phyloP scores from a whole-genome alignment of 1,140 invertebrate genomes.

The Oscheius sp. region DNA sequence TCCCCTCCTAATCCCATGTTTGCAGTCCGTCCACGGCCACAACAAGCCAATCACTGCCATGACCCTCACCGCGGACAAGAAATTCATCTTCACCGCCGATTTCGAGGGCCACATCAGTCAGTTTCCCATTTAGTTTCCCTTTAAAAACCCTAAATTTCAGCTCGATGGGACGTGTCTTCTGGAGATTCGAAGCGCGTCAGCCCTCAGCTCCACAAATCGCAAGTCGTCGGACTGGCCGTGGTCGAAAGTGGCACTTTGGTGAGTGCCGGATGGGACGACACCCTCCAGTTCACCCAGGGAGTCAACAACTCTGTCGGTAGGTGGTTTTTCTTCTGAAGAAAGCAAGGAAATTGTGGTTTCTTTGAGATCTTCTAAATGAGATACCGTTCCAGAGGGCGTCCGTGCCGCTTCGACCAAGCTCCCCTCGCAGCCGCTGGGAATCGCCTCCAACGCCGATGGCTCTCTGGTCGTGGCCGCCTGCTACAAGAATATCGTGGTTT shows the following conservation, averaged over 20 bases:
- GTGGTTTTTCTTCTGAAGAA: not conserved
- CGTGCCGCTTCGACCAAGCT: conserved; percentile 70
- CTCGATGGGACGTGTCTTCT: conserved; percentile 76
- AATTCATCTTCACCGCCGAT: conserved; percentile 82
- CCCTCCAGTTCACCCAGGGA: conserved; percentile 48
- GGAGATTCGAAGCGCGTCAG: conserved; percentile 72
- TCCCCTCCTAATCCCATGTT: not conserved
- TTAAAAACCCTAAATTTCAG: conserved; percentile 47
- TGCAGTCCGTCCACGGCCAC: conserved; percentile 78
- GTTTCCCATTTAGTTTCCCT: conserved; percentile 21
- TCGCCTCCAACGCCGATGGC: conserved; percentile 70
- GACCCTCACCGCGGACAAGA: conserved; percentile 73
- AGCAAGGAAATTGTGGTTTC: too few species aligned
- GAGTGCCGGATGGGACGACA: conserved; percentile 57
- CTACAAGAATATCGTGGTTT: conserved; percentile 77
- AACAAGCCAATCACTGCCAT: conserved; percentile 96
- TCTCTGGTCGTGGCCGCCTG: conserved; percentile 75
- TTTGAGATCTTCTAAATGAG: not conserved
- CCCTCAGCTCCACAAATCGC: conserved; percentile 83
- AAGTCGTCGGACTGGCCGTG: conserved; percentile 69
- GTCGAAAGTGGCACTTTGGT: conserved; percentile 57
- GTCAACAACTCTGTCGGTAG: conserved; percentile 14
- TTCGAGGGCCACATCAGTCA: conserved; percentile 83
- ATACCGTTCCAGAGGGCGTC: conserved; percentile 41
- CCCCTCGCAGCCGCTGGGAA: conserved; percentile 80